These are phyloP conservation scores for Nebria ingens DNA, from an alignment of 1,140 invertebrate species.

Conservation along the genomic window DNA sequence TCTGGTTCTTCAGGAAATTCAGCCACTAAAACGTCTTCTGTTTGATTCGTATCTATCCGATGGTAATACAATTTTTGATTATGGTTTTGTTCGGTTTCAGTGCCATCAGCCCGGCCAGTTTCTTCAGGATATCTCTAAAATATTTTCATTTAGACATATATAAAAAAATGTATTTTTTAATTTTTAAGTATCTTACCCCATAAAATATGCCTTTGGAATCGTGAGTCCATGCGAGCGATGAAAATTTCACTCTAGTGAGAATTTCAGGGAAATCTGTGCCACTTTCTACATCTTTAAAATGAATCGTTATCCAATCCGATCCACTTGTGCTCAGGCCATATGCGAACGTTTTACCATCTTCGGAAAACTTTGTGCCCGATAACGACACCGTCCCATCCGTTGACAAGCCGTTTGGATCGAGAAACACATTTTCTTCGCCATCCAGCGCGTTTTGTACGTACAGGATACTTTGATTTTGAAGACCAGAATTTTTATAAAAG, in stretches of 20 bases:
- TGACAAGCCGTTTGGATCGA: conserved; percentile 90
- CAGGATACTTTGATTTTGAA: conserved; percentile 62
- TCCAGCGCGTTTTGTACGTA: conserved; percentile 81
- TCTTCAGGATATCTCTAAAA: conserved; percentile 59
- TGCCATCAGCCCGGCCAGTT: conserved; percentile 73
- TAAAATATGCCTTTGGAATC: conserved; percentile 95
- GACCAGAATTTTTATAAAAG: conserved; percentile 69
- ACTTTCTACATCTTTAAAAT: conserved; percentile 66
- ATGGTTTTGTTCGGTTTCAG: conserved; percentile 74
- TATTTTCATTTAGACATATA: conserved; percentile 1
- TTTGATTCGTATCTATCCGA: conserved; percentile 71
- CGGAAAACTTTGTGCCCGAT: conserved; percentile 68
- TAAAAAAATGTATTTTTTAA: neutral
- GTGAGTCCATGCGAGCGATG: conserved; percentile 85
- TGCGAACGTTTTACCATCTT: conserved; percentile 82
- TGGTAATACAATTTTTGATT: conserved; percentile 96
- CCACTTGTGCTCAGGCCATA: conserved; percentile 88
- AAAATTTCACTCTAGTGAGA: conserved; percentile 86
- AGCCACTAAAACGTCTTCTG: conserved; percentile 78
- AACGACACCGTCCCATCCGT: conserved; percentile 89
- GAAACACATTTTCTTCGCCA: conserved; percentile 74
- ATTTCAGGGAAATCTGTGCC: conserved; percentile 81
- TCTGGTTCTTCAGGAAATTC: conserved; percentile 88
- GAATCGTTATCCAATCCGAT: conserved; percentile 91
- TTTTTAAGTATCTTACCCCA: conserved; percentile 48